Conservation (phyloP, 2,797 vertebrate genomes). For the Mycteria americana region DNA sequence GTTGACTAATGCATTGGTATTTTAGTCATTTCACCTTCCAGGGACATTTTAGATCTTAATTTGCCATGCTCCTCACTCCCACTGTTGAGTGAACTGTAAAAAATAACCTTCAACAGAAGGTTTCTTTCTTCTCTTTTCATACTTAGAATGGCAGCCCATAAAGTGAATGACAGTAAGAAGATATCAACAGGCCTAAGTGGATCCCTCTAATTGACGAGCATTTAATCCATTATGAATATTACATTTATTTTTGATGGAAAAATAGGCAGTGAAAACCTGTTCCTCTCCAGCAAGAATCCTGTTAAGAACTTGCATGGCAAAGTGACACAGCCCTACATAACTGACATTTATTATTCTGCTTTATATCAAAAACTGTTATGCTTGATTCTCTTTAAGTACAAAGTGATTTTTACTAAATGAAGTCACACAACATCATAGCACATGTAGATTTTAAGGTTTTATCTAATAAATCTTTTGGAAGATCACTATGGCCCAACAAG, state of each 20-base stretch:
- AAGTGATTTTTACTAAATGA: not conserved
- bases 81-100: not conserved
- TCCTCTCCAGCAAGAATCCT: not conserved
- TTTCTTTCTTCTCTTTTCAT: not conserved
- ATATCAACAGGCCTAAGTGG: not conserved
- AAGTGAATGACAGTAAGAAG: not conserved
- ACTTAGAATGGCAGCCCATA: not conserved
- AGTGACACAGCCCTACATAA: not conserved
- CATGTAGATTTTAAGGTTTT: not conserved
- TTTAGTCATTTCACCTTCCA: slow-evolving; percentile 23
- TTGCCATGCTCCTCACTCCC: not conserved
- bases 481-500: not conserved
- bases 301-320: not conserved
- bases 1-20: slow-evolving; percentile 8
- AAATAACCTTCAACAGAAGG: not conserved
- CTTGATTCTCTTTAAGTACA: not conserved
- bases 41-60: not conserved
- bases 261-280: not conserved
- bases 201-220: not conserved
- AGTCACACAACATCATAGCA: not conserved
- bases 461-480: not conserved
- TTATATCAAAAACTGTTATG: not conserved
- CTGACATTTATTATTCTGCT: not conserved
- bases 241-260: not conserved
- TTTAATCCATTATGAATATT: not conserved